Base-by-base conservation (phyloP, 2,888 invertebrate genomes). In the Napeogenes inachia region DNA sequence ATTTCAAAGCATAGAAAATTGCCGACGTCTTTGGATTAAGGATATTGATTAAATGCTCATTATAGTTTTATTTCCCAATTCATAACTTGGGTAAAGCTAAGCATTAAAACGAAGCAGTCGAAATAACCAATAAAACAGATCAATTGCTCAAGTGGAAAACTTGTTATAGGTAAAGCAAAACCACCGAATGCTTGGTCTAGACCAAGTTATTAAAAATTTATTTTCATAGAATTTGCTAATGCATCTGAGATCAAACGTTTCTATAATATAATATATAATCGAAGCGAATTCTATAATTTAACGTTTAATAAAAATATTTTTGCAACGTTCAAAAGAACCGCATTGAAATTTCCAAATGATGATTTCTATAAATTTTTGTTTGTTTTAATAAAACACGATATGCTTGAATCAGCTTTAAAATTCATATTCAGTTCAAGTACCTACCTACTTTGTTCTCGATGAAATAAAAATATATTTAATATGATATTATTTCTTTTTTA, bases 131-230 rank as follows among this genome's bases (percentile, higher is more conserved):
- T 85, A 85, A 87, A 87, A 78, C 75, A 76, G 77, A 82, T 82
- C 83, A 78, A 81, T n/a, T 80, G 78, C 74, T 75, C 77, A 75
- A 85, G 81, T 81, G 77, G 81, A 79, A 82, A 86, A 84, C 82
- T 87, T 85, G 73, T 73, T 75, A 79, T 81, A 80, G 81, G 75
- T 71, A 71, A 79, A 79, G 78, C 82, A 81, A 75, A 81, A 84
- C 76, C 71, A 70, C 68, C 70, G 71, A 83, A 83, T 81, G 75
- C 79, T 83, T 79, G 82, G 88, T 89, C 89, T 89, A 89, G 89
- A 89, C 89, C 42, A 76, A 76, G 82, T 84, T 87, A 88, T 87
- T 87, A 86, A 84, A 82, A 84, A 85, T 82, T 77, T 82, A 84
- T 81, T 81, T 80, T 75, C 73, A 79, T 82, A 78, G 77, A 83